Percentiles rank a stretch among this genome's conserved stretches.
These are phyloP conservation scores for Elaeidobius kamerunicus DNA, from an alignment of 2,888 invertebrate species.

Conservation along the genomic window DNA sequence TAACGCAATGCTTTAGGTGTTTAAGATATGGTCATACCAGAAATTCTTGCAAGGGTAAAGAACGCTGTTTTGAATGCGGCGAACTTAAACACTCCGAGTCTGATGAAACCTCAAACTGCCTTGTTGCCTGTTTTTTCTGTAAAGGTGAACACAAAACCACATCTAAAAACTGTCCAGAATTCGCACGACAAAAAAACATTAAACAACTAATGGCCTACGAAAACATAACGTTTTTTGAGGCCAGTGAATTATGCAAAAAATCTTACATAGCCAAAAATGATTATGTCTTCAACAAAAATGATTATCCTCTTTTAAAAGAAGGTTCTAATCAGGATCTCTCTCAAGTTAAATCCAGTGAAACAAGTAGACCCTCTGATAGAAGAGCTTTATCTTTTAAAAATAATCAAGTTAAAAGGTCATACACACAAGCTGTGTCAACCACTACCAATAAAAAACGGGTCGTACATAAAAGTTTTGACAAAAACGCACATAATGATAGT, in stretches of 20 bases:
- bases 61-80: background rate
- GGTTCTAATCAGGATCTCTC: background rate
- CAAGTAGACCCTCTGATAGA: background rate
- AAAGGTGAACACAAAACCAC: background rate
- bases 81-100: background rate
- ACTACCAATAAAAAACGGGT: background rate
- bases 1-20: constrained; percentile 5
- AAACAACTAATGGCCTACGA: constrained; percentile 5
- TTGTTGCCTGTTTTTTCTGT: background rate
- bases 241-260: constrained; percentile 1
- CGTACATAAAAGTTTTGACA: background rate
- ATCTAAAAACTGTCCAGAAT: constrained; percentile 1
- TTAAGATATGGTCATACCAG: constrained; percentile 7
- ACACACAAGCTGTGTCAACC: background rate
- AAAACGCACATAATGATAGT: background rate
- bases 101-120: background rate
- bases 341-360: background rate
- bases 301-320: background rate
- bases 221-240: constrained; percentile 1
- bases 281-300: background rate
- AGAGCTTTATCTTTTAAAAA: background rate
- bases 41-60: constrained; percentile 5
- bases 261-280: background rate
- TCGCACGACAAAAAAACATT: constrained; percentile 5
- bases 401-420: background rate